Evolutionary conservation across 2,113 vertebrate species (phyloP).

Genomic region (Hepsetus odoe): DNA sequence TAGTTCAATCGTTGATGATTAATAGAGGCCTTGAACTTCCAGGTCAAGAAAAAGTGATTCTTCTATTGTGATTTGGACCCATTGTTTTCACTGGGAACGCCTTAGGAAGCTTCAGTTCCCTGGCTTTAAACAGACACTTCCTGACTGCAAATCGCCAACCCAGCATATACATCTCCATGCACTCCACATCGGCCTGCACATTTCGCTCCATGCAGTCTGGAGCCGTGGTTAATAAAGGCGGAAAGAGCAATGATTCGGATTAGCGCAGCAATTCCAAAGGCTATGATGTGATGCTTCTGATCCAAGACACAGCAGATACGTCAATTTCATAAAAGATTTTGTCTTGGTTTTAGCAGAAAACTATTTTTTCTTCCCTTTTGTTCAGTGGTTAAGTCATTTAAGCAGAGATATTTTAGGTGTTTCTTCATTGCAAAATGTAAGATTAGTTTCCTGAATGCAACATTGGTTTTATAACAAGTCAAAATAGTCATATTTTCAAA

Average conservation of each 20-base stretch:
- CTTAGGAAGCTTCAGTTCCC: not conserved
- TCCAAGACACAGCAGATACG: too few relatives aligned
- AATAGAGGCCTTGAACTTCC: not conserved
- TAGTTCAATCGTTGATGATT: not conserved
- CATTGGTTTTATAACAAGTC: too few relatives aligned
- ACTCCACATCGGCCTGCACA: not conserved
- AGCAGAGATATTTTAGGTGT: too few relatives aligned
- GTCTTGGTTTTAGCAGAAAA: too few relatives aligned
- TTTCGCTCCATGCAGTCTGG: not conserved
- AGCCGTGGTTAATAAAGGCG: too few relatives aligned
- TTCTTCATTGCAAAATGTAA: too few relatives aligned
- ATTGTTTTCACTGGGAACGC: not conserved
- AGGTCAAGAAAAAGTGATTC: constrained; percentile 7
- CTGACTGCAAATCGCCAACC: not conserved
- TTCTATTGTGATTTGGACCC: not conserved
- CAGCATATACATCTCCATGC: not conserved
- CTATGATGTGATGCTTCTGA: too few relatives aligned
- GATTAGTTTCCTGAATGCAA: too few relatives aligned
- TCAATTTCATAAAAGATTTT: too few relatives aligned
- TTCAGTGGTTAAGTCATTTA: too few relatives aligned
- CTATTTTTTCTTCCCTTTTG: too few relatives aligned
- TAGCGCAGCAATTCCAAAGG: not conserved
- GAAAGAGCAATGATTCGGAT: not conserved
- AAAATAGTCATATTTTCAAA: too few relatives aligned
- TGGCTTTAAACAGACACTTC: constrained; percentile 5